A percentile compares a stretch with the other conserved stretches of the same genome.
Evolutionary conservation across 2,113 vertebrate genomes (phyloP).

Genomic region (Oreochromis niloticus): DNA sequence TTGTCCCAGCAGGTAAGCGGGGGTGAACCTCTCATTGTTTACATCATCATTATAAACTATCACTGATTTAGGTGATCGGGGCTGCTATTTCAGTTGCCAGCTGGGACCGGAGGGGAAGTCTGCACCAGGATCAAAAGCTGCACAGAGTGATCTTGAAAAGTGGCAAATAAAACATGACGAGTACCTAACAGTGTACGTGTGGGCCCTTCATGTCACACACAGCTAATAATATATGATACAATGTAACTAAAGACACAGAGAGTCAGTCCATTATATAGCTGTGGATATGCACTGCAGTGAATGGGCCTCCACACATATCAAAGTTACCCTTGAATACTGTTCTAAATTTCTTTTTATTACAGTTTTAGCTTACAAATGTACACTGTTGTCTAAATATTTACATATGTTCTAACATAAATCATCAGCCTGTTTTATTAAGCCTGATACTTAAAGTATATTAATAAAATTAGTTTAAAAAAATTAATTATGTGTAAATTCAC

Average conservation of each 20-base stretch:
- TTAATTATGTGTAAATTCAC: neutral
- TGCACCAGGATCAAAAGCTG: neutral
- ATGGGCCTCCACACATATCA: neutral
- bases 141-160: neutral
- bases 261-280: neutral
- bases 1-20: neutral
- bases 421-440: neutral
- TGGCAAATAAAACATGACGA: no score
- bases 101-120: neutral
- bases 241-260: neutral
- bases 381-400: neutral
- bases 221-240: neutral
- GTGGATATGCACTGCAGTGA: neutral
- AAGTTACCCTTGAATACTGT: neutral
- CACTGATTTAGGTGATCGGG: no score
- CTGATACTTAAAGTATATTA: neutral
- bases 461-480: neutral
- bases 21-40: no score
- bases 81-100: no score
- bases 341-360: neutral
- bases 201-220: neutral
- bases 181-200: neutral
- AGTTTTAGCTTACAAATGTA: neutral
- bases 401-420: neutral
- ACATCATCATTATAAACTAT: no score